phyloP scores from a whole-genome alignment of 1,140 invertebrate genomes.

The Drosophila elegans region DNA sequence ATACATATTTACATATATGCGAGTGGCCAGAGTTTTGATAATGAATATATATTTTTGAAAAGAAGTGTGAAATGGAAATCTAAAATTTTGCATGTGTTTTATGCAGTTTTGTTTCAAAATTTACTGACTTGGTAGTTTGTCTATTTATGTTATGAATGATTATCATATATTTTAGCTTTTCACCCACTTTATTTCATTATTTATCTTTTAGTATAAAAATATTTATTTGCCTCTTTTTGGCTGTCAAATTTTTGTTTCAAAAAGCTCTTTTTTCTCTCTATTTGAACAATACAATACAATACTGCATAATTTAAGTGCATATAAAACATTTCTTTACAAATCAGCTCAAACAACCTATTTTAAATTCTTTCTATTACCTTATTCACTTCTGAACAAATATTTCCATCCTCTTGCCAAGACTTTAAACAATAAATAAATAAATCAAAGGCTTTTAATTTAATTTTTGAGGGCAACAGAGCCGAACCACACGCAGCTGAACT shows the following conservation, averaged over 20 bases:
- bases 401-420: not conserved
- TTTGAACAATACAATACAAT: too few relatives aligned
- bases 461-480: conserved; percentile 48
- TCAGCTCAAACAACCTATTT: conserved; percentile 12
- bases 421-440: conserved; percentile 66
- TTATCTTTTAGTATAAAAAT: too few relatives aligned
- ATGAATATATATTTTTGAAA: not conserved
- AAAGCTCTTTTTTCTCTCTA: too few relatives aligned
- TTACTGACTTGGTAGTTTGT: too few relatives aligned
- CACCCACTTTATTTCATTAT: too few relatives aligned
- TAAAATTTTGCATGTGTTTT: too few relatives aligned
- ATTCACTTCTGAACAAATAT: not conserved
- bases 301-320: conserved; percentile 39
- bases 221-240: too few relatives aligned
- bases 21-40: not conserved
- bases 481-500: conserved; percentile 24
- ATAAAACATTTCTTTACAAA: conserved; percentile 4
- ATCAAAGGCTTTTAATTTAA: conserved; percentile 77
- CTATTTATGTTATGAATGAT: too few relatives aligned
- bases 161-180: too few relatives aligned
- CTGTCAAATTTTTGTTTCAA: too few relatives aligned
- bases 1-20: conserved; percentile 1
- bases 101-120: too few relatives aligned
- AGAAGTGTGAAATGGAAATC: too few relatives aligned
- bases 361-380: conserved; percentile 21